phyloP scores from a whole-genome alignment of 1,140 invertebrate species.

The Calliopsis andreniformis region DNA sequence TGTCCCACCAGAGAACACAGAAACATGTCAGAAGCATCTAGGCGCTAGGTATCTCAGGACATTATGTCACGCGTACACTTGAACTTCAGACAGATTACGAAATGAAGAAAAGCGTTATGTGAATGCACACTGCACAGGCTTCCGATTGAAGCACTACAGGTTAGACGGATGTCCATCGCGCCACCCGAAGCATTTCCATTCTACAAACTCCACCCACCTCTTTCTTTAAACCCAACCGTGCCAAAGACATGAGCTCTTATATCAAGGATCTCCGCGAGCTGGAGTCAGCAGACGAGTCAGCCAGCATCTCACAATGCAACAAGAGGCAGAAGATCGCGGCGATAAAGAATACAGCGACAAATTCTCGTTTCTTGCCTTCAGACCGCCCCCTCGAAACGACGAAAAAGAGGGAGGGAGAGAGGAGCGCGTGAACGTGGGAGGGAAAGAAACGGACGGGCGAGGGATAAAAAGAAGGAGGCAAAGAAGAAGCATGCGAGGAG shows the following conservation, averaged over 20 bases:
- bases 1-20: no score
- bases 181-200: no score
- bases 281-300: background rate
- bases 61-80: no score
- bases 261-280: background rate
- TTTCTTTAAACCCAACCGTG: no score
- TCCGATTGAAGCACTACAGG: no score
- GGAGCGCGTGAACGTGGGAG: background rate
- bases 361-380: slow-evolving; percentile 16
- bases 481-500: slow-evolving; percentile 4
- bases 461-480: slow-evolving; percentile 23
- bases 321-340: background rate
- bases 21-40: no score
- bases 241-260: background rate
- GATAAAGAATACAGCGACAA: slow-evolving; percentile 40
- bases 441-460: slow-evolving; percentile 1
- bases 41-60: no score
- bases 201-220: no score
- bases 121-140: background rate
- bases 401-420: background rate
- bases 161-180: no score
- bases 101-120: background rate
- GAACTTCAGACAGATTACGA: no score
- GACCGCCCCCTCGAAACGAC: background rate
- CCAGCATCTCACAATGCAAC: background rate